Base-by-base conservation (phyloP, 2,888 invertebrate genomes). In the Empis livida region DNA sequence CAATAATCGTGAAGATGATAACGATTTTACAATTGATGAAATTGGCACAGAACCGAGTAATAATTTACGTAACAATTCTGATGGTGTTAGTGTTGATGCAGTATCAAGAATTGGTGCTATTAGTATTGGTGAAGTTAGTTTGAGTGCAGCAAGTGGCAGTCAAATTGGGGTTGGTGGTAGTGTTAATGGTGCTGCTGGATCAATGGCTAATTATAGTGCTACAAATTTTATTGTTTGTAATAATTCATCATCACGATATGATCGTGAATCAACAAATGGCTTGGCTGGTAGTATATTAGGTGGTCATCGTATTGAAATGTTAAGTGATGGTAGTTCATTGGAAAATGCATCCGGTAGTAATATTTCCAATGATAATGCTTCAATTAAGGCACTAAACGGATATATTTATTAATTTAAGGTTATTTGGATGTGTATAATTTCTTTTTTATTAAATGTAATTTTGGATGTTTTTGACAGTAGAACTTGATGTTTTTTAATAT, bases 91-190 rank as follows among this genome's bases (percentile, higher is more conserved):
- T 42, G 75, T 75, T 55, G 77, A 75, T 56, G 72, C 73, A 31
- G 72, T 72, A 17, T 74, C 73, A 55, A 71, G 74, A 52, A 71
- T 74, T 39, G 74, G 73, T 16, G 74, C 70, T 17, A 73, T 75
- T 42, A 74, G 75, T 44, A 76, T 76, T 54, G 77, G 78, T 13
- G 79, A 79, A 60, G 77, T 73, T 6, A 77, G 77, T 48, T 68
- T 82, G 43, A 81, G 82, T 53, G 65, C 80, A 56, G 82, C 81
- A 31, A 82, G 82, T 57, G 81, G 81, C 31, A 82, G 80, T 58
- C 80, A 82, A 59, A 67, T 79, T 56, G 79, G 55, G 46, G 51
- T 53, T 37, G 45, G 51, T 17, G 43, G 15, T 43, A 50, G 46
- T 37, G 47, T 17, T 49, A 48, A 35, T 38, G 46, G 47, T 14